Evolutionary conservation across 2,113 vertebrate species (phyloP).

Genomic region (Alexandromys fortis): DNA sequence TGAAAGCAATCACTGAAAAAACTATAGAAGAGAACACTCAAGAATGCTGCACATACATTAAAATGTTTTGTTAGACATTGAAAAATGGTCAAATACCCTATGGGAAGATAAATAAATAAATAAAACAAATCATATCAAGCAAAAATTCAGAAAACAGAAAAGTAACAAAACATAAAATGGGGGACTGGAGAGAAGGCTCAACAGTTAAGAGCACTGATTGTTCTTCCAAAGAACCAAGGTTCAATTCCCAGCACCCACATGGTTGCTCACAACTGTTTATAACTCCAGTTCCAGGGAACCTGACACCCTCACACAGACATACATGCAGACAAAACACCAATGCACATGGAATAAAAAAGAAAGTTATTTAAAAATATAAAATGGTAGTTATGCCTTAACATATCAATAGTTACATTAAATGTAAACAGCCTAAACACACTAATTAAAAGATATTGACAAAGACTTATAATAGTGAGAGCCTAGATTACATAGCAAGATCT

Average conservation of each 20-base stretch:
- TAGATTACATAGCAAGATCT: not conserved
- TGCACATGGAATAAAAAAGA: too few relatives aligned
- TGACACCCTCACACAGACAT: too few relatives aligned
- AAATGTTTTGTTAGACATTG: not conserved
- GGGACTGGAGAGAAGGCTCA: too few relatives aligned
- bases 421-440: not conserved
- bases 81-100: not conserved
- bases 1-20: not conserved
- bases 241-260: too few relatives aligned
- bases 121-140: not conserved
- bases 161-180: not conserved
- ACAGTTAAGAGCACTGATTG: too few relatives aligned
- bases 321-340: too few relatives aligned
- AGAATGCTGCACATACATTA: not conserved
- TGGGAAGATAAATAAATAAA: not conserved
- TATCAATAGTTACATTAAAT: not conserved
- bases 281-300: too few relatives aligned
- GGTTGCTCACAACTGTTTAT: too few relatives aligned
- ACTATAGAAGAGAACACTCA: not conserved
- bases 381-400: not conserved
- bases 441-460: not conserved
- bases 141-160: not conserved
- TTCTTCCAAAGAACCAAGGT: too few relatives aligned
- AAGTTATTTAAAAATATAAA: not conserved
- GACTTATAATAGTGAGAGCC: too few relatives aligned